Evolutionary conservation across 2,113 vertebrate species (phyloP).

Genomic region (Bambusicola thoracicus): DNA sequence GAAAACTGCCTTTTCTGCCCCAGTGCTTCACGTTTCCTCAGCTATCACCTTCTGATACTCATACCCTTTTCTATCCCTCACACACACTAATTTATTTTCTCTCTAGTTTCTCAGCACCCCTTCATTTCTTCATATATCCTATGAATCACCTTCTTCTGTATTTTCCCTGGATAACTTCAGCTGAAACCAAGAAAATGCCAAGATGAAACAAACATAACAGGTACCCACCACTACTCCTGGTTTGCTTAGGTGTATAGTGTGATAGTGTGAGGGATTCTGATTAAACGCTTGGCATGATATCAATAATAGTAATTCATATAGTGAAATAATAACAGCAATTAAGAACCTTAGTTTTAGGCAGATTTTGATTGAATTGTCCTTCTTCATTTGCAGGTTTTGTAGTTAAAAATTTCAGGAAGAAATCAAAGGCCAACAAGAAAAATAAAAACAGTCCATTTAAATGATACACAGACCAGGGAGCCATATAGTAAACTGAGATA

Average conservation of each 20-base stretch:
- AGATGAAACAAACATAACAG: not conserved
- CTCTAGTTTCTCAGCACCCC: not conserved
- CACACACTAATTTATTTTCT: not conserved
- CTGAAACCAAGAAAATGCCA: not conserved
- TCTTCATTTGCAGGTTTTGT: not conserved
- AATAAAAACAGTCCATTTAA: conserved; percentile 57
- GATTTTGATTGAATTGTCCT: not conserved
- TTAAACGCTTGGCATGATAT: not conserved
- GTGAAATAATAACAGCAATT: not conserved
- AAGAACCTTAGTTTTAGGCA: not conserved
- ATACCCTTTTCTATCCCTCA: not conserved
- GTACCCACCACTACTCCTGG: not conserved
- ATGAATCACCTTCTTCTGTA: not conserved
- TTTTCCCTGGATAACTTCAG: not conserved
- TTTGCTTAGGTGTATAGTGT: not conserved
- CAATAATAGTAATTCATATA: not conserved
- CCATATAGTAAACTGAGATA: conserved; percentile 54
- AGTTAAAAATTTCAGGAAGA: conserved; percentile 35
- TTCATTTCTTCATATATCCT: not conserved
- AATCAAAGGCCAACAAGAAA: conserved; percentile 49
- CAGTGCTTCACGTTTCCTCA: not conserved
- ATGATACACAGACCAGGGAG: conserved; percentile 44
- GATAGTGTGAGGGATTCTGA: not conserved
- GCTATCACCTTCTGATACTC: not conserved
- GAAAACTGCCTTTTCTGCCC: not conserved